Base-by-base conservation (phyloP, 2,888 invertebrate genomes). In the Lottia scabra region DNA sequence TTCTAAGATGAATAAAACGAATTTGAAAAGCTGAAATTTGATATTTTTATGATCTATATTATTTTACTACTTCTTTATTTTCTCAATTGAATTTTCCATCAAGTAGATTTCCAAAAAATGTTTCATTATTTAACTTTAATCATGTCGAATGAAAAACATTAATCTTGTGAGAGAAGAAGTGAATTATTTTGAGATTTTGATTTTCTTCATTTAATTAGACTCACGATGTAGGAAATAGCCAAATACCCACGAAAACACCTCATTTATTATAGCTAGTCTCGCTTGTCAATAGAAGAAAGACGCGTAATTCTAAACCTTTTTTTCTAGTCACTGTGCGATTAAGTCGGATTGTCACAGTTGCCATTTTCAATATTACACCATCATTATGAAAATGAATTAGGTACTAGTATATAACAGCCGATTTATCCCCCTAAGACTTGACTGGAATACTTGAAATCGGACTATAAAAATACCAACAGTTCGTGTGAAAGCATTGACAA, bases 181-280 rank as follows among this genome's bases (percentile, higher is more conserved):
- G 56, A 56, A 56, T 56, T 56, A 56, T 56, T 56, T 56, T 56
- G 56, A 56, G 56, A 56, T 56, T 56, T 56, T 56, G 56, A 56
- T 56, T 38, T 56, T 23, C 56, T 56, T 56, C 56, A 56, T 56
- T 56, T 56, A 56, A 56, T 56, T 56, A 56, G 56, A 56, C 56
- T 19, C 56, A 56, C 56, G 56, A 56, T 56, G 19, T 56, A 56
- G 56, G 56, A 56, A 56, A 23, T 56, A 56, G 56, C 56, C 56
- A 56, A 56, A 56, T 56, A 56, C 23, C 56, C 56, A 56, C 56
- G 56, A 56, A 56, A 56, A 56, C 19, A 56, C 56, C 56, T 56
- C 56, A 56, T 56, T 56, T 56, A 23, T 56, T 56, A 56, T 56
- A 23, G 23, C 23, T 19, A 56, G 56, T 56, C 56, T 56, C 56